These are phyloP conservation scores for Argya squamiceps DNA, from an alignment of 2,797 vertebrate genomes.

Conservation along the genomic window DNA sequence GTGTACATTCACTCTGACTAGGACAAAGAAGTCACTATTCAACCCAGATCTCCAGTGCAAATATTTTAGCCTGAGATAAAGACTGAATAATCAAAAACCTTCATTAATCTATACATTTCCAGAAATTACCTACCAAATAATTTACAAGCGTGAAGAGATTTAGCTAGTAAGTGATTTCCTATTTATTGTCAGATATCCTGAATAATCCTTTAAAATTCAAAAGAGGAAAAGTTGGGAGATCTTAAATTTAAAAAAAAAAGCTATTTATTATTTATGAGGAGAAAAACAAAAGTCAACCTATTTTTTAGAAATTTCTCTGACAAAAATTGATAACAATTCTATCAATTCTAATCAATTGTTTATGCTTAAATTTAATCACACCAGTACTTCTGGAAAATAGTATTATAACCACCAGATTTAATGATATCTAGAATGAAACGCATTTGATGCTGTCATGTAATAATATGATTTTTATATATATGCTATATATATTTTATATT, in stretches of 20 bases:
- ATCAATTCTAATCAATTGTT: not conserved
- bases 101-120: not conserved
- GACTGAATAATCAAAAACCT: not conserved
- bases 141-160: not conserved
- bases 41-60: not conserved
- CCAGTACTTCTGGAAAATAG: not conserved
- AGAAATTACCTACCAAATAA: not conserved
- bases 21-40: not conserved
- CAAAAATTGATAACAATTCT: not conserved
- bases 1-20: not conserved
- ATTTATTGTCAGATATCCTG: not conserved
- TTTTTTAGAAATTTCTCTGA: not conserved
- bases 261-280: not conserved
- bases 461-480: not conserved
- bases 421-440: not conserved
- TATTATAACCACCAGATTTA: not conserved
- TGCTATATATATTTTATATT: not conserved
- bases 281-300: not conserved
- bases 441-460: not conserved
- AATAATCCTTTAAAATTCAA: not conserved
- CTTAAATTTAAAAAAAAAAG: rapidly evolving
- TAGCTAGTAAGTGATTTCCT: not conserved
- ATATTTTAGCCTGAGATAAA: not conserved
- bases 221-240: not conserved
- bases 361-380: not conserved